Evolutionary conservation across 2,888 invertebrate genomes (phyloP).

Genomic region (Drosophila rubida): DNA sequence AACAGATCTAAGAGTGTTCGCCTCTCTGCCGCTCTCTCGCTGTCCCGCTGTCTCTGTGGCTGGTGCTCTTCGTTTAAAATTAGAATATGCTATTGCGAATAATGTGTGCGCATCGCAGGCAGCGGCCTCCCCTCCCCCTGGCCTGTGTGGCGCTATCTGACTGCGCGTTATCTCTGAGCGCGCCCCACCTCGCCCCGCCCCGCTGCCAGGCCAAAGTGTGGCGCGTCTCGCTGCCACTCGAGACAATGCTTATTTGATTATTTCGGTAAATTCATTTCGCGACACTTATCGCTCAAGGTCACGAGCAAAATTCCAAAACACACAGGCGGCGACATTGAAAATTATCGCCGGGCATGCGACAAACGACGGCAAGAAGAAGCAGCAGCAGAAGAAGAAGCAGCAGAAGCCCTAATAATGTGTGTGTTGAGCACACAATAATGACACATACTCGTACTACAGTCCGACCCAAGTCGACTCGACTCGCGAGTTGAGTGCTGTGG

Average conservation of each 20-base stretch:
- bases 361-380: slow-evolving; percentile 12
- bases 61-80: slow-evolving; percentile 51
- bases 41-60: background rate
- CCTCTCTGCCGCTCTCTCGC: background rate
- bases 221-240: background rate
- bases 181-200: slow-evolving; percentile 38
- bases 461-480: no score
- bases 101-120: slow-evolving; percentile 3
- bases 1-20: slow-evolving; percentile 33
- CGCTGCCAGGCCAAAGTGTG: background rate
- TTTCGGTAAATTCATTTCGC: slow-evolving; percentile 77
- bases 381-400: slow-evolving; percentile 4
- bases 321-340: slow-evolving; percentile 75
- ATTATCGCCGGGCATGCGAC: slow-evolving; percentile 54
- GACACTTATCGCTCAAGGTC: slow-evolving; percentile 82
- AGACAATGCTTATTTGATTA: slow-evolving; percentile 64
- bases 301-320: slow-evolving; percentile 78
- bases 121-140: background rate
- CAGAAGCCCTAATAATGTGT: slow-evolving; percentile 7
- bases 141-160: slow-evolving; percentile 43
- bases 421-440: slow-evolving; percentile 8
- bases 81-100: slow-evolving; percentile 48
- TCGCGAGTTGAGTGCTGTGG: background rate
- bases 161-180: slow-evolving; percentile 45
- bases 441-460: slow-evolving; percentile 29